Evolutionary conservation across 2,888 invertebrate species (phyloP).

Genomic region (Morpho deidamia): DNA sequence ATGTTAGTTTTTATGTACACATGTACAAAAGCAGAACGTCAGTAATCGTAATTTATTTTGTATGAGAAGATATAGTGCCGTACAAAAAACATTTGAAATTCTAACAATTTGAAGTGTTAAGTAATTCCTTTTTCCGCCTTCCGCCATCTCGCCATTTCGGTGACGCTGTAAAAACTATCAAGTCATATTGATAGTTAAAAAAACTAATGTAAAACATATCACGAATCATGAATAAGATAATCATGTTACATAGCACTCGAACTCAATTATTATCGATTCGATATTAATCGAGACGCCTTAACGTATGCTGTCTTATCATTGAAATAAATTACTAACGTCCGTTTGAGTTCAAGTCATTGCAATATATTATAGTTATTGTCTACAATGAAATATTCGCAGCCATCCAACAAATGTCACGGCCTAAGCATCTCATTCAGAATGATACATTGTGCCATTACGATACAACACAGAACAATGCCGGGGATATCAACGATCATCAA

Average conservation of each 20-base stretch:
- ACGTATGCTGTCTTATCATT: slow-evolving; percentile 26
- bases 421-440: slow-evolving; percentile 5
- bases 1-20: too few relatives aligned
- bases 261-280: slow-evolving; percentile 3
- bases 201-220: too few relatives aligned
- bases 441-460: slow-evolving; percentile 2
- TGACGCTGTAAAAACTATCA: too few relatives aligned
- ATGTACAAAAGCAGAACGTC: too few relatives aligned
- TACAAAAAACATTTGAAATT: too few relatives aligned
- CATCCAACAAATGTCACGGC: slow-evolving; percentile 31
- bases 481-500: neutral
- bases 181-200: too few relatives aligned
- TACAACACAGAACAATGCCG: slow-evolving; percentile 3
- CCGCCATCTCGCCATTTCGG: too few relatives aligned
- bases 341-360: slow-evolving; percentile 29
- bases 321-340: slow-evolving; percentile 41
- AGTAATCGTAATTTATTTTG: too few relatives aligned
- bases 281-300: slow-evolving; percentile 16
- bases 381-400: slow-evolving; percentile 37
- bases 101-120: too few relatives aligned
- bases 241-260: neutral
- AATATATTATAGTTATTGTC: slow-evolving; percentile 42
- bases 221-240: too few relatives aligned
- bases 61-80: too few relatives aligned
- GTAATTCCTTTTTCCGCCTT: too few relatives aligned